Evolutionary conservation across 2,113 vertebrate genomes (phyloP), one percentile per base, ranked within the genome.

Genomic region (Cisticola juncidis): DNA sequence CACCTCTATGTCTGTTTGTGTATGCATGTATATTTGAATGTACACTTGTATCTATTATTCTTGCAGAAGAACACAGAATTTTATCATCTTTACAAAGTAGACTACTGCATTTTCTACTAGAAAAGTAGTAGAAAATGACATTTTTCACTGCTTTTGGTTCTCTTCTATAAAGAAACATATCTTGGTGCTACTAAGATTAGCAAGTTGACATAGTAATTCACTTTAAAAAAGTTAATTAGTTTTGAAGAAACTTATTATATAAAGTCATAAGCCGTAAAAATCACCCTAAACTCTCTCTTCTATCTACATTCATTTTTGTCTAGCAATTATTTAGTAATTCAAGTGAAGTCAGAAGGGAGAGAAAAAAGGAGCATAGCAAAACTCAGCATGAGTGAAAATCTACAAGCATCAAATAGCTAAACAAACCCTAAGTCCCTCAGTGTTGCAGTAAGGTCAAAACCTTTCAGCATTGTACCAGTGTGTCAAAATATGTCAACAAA

Each of bases 401-500:
- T 82, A 36, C 44, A 77, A 88, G 60, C 71, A 56, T 47, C 81
- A 93, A 84, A 97, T 90, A 89, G 82, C 83, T 92, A 89, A 88
- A 90, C 80, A 85, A 87, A 93, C 92, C 92, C 70, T 51, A 92
- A 96, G 94, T 97, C 95, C 97, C 97, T 95, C 42, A 72, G 97
- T 95, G 87, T 83, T 92, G 88, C 86, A 95, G 84, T 96, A 97
- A 98, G 97, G 98, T 98, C 97, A 98, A 97, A 98, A 97, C 96
- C 97, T 98, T 97, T 97, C 89, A 97, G 97, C 94, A 88, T 95
- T 98, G 95, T 97, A 96, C 82, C 90, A 92, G 85, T 68, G 92
- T 98, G 98, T 99, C 98, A 99, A 98, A 98, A 98, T 98, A 98
- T 97, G 97, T 98, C 98, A 99, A 98, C 97, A 97, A 98, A 96